These are phyloP conservation scores for Andrena minutula DNA, from an alignment of 2,888 invertebrate species.

Conservation along the genomic window DNA sequence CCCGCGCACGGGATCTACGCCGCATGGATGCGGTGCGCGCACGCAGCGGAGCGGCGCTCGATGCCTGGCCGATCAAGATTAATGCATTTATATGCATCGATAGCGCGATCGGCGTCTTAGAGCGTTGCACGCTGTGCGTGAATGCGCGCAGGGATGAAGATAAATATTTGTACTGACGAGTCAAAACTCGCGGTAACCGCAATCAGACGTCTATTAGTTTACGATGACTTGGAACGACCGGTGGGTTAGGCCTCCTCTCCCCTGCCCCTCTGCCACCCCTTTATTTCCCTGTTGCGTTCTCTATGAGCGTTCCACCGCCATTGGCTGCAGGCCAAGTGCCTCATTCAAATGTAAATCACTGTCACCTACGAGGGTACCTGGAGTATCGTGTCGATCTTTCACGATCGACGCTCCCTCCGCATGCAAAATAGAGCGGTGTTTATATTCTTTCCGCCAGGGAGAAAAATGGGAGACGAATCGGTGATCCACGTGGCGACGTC, in stretches of 20 bases:
- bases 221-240: constrained; percentile 64
- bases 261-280: constrained; percentile 17
- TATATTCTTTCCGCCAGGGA: constrained; percentile 37
- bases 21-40: constrained; percentile 72
- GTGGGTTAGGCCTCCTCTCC: constrained; percentile 18
- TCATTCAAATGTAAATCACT: constrained; percentile 76
- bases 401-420: constrained; percentile 54
- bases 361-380: constrained; percentile 64
- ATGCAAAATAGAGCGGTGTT: constrained; percentile 50
- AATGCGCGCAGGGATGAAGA: constrained; percentile 77
- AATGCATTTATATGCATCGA: constrained; percentile 79
- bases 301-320: constrained; percentile 4
- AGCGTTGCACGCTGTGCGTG: constrained; percentile 67
- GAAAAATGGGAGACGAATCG: constrained; percentile 56
- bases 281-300: constrained; percentile 13
- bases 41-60: constrained; percentile 46
- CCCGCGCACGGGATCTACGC: constrained; percentile 59
- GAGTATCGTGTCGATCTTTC: constrained; percentile 61
- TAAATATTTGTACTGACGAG: constrained; percentile 82
- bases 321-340: constrained; percentile 25
- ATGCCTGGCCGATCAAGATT: constrained; percentile 78
- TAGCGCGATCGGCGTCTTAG: constrained; percentile 77
- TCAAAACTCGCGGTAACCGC: constrained; percentile 78
- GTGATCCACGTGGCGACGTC: constrained; percentile 50
- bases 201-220: constrained; percentile 77